Evolutionary conservation across 2,113 vertebrate species (phyloP).

Genomic region (Aegithalos caudatus): DNA sequence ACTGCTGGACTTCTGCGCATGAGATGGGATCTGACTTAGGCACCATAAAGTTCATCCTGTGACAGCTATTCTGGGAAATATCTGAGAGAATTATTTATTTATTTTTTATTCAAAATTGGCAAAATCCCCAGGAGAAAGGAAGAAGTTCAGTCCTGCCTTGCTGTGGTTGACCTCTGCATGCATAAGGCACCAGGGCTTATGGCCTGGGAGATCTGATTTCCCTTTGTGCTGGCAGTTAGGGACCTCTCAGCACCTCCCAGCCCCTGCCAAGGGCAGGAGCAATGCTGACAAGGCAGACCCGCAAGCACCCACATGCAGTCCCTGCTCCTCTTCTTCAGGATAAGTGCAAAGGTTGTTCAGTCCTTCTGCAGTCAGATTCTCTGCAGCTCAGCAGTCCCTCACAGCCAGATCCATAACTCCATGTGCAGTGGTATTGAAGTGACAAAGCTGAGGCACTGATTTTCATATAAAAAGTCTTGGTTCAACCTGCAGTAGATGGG

Average conservation of each 20-base stretch:
- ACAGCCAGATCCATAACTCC: not conserved
- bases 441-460: not conserved
- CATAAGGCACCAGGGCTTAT: fast-evolving
- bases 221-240: not conserved
- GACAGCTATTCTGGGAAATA: not conserved
- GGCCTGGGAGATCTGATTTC: not conserved
- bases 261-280: not conserved
- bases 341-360: not conserved
- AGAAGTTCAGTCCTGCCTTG: not conserved
- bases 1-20: not conserved
- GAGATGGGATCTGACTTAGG: not conserved
- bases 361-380: not conserved
- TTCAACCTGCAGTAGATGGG: not conserved
- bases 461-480: not conserved
- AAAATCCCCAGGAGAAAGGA: not conserved
- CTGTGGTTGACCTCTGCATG: not conserved
- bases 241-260: not conserved
- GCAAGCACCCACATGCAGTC: fast-evolving
- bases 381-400: not conserved
- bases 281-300: not conserved
- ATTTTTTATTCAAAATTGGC: not conserved
- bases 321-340: not conserved
- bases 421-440: not conserved
- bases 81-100: not conserved
- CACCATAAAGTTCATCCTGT: not conserved